Percentiles rank a stretch among this genome's conserved stretches.
Conservation (phyloP, 2,113 vertebrate genomes). For the Drymodes brunneopygia region DNA sequence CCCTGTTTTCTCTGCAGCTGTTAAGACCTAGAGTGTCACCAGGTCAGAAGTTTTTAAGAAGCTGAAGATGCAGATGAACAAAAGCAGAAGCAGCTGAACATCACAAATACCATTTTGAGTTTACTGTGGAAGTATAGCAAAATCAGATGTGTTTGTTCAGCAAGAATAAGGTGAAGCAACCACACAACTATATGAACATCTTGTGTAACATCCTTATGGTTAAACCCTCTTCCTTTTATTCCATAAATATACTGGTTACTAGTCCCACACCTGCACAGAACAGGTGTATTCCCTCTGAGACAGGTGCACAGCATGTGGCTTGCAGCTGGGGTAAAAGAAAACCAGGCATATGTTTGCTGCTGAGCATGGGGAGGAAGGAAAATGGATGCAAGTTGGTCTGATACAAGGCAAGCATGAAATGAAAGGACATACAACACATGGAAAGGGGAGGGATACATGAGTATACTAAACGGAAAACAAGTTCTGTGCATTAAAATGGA, state of each 20-base stretch:
- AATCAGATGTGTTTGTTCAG: neutral
- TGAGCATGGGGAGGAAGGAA: neutral
- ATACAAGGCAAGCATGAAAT: neutral
- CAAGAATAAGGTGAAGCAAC: neutral
- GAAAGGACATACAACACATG: neutral
- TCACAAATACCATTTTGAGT: neutral
- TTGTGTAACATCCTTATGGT: neutral
- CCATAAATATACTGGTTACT: neutral
- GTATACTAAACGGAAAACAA: neutral
- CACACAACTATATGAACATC: neutral
- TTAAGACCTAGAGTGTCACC: neutral
- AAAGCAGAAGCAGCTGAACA: neutral
- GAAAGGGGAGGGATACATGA: neutral
- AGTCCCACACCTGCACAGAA: neutral
- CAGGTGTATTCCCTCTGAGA: neutral
- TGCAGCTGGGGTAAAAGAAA: slow-evolving; percentile 7
- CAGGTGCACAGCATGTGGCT: slow-evolving; percentile 21
- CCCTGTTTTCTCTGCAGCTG: neutral
- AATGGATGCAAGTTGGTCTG: slow-evolving; percentile 21
- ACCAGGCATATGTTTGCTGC: neutral
- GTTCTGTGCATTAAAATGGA: neutral
- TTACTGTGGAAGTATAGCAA: neutral
- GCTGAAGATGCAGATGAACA: neutral
- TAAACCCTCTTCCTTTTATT: neutral
- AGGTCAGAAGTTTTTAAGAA: neutral